Percentiles rank a stretch among this genome's conserved stretches.
Conservation (phyloP, 1,140 invertebrate genomes). For the Conopomorpha cramerella region DNA sequence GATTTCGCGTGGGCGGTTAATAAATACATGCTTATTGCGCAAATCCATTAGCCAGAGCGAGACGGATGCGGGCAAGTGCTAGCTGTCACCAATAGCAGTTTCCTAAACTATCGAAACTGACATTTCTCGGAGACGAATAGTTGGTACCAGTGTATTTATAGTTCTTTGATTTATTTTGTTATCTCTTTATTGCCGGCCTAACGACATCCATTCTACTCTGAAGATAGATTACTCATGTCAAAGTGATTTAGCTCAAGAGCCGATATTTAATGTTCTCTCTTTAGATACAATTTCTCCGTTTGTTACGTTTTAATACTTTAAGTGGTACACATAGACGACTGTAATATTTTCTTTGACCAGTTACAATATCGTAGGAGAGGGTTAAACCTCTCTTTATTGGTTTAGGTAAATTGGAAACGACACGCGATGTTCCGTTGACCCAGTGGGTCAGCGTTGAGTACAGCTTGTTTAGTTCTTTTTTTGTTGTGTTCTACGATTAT, state of each 20-base stretch:
- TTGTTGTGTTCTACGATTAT: no score
- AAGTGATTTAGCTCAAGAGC: constrained; percentile 54
- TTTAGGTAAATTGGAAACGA: no score
- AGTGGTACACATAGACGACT: no score
- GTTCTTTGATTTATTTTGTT: constrained; percentile 58
- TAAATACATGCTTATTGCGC: background rate
- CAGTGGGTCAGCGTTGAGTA: no score
- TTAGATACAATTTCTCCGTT: constrained; percentile 52
- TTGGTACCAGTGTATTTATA: constrained; percentile 48
- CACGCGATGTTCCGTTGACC: no score
- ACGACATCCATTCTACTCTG: constrained; percentile 49
- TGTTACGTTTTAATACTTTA: no score
- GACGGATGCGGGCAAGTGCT: constrained; percentile 28
- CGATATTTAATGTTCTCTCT: constrained; percentile 54
- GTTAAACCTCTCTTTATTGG: no score
- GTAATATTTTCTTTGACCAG: no score
- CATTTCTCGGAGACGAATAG: constrained; percentile 42
- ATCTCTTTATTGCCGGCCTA: constrained; percentile 53
- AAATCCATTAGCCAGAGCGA: constrained; percentile 37
- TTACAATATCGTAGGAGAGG: no score
- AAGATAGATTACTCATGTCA: constrained; percentile 54
- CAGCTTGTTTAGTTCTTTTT: no score
- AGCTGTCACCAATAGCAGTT: constrained; percentile 49
- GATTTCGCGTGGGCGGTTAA: no score
- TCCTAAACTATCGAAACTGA: constrained; percentile 40